A percentile compares a stretch with the other conserved stretches of the same genome.
phyloP scores from a whole-genome alignment of 2,797 vertebrate species.

The Neopelma chrysocephalum region DNA sequence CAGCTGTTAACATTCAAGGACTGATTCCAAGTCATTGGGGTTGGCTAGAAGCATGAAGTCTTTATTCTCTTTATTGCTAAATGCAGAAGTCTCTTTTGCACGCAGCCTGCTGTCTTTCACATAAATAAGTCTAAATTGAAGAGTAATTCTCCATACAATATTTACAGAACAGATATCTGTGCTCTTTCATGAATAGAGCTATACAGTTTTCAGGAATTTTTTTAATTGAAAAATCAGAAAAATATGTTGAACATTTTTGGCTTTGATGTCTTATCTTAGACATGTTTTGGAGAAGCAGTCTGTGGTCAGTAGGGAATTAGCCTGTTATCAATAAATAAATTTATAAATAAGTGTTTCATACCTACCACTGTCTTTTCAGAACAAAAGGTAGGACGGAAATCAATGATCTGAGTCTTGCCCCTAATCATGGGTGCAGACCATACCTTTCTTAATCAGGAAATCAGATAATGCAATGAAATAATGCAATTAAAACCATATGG shows the following conservation, averaged over 20 bases:
- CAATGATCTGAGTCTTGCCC: neutral
- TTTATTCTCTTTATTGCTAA: conserved; percentile 16
- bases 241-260: neutral
- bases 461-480: neutral
- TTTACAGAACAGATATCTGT: neutral
- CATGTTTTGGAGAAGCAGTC: neutral
- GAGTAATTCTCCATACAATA: neutral
- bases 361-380: neutral
- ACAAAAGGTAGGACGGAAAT: neutral
- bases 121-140: neutral
- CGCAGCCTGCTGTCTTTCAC: neutral
- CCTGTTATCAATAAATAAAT: neutral
- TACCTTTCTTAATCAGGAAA: neutral
- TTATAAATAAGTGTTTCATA: neutral
- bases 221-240: neutral
- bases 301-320: neutral
- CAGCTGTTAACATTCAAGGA: conserved; percentile 33
- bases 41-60: conserved; percentile 16
- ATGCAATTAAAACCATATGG: neutral
- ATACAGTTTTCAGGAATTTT: neutral
- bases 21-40: neutral
- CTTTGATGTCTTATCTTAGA: neutral
- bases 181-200: neutral
- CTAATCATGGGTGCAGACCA: neutral
- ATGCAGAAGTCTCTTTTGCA: neutral